Evolutionary conservation across 2,113 vertebrate species (phyloP).

Genomic region (Tauraco erythrolophus): DNA sequence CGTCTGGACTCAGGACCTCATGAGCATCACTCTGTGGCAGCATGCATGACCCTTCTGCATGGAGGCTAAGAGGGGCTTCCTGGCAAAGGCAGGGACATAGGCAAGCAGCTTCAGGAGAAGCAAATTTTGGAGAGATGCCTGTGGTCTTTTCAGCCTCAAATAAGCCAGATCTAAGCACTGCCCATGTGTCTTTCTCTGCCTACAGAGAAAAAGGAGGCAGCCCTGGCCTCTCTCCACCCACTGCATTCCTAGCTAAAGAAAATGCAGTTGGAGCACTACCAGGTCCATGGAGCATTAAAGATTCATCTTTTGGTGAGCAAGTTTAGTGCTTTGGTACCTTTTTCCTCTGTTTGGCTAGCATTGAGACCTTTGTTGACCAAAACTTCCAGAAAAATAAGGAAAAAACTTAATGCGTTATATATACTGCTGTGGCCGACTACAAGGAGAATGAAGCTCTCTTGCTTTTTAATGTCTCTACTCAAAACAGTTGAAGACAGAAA

Average conservation of each 20-base stretch:
- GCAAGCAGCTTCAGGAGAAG: neutral
- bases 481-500: neutral
- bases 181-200: neutral
- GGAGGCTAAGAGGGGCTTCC: neutral
- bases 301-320: neutral
- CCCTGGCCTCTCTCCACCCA: neutral
- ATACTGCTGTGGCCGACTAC: neutral
- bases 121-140: neutral
- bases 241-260: neutral
- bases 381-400: neutral
- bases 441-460: neutral
- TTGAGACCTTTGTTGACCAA: neutral
- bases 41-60: rapidly evolving
- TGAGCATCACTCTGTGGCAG: neutral
- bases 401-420: neutral
- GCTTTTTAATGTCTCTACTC: neutral
- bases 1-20: neutral
- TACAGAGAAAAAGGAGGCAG: neutral
- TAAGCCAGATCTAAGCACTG: neutral
- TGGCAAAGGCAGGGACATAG: neutral
- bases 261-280: neutral
- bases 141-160: neutral
- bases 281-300: neutral
- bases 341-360: neutral
- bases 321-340: neutral